Conservation (phyloP, 35 echinoderm and acorn worm genomes). For the Lytechinus pictus region DNA sequence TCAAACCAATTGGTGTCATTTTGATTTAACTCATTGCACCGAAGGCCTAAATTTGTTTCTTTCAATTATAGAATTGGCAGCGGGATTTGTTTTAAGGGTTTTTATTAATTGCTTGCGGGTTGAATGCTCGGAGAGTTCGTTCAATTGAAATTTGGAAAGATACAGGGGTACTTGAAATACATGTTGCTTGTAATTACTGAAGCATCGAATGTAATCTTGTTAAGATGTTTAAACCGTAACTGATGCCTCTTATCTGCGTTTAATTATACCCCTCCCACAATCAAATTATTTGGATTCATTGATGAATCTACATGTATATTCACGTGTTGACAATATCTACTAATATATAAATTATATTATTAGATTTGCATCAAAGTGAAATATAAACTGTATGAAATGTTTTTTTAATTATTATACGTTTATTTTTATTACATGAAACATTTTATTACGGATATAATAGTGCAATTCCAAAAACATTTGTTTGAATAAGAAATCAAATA, state of each 20-base stretch:
- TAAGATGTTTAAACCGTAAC: background rate
- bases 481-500: too few relatives aligned
- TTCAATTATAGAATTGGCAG: slow-evolving; percentile 6
- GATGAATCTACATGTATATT: background rate
- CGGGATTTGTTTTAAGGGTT: background rate
- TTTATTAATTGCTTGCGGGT: background rate
- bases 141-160: background rate
- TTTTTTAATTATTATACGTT: too few relatives aligned
- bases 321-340: too few relatives aligned
- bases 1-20: background rate
- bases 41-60: slow-evolving; percentile 2
- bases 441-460: too few relatives aligned
- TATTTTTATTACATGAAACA: too few relatives aligned
- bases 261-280: background rate
- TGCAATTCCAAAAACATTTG: too few relatives aligned
- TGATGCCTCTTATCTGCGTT: background rate
- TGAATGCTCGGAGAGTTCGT: background rate
- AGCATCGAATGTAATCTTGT: background rate
- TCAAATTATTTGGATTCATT: background rate
- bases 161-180: background rate
- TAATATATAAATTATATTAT: too few relatives aligned
- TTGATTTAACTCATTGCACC: background rate
- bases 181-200: background rate
- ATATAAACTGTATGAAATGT: too few relatives aligned
- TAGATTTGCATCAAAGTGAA: too few relatives aligned